A percentile compares a stretch with the other conserved stretches of the same genome.
phyloP scores from a whole-genome alignment of 2,797 vertebrate species.

The Lates japonicus region DNA sequence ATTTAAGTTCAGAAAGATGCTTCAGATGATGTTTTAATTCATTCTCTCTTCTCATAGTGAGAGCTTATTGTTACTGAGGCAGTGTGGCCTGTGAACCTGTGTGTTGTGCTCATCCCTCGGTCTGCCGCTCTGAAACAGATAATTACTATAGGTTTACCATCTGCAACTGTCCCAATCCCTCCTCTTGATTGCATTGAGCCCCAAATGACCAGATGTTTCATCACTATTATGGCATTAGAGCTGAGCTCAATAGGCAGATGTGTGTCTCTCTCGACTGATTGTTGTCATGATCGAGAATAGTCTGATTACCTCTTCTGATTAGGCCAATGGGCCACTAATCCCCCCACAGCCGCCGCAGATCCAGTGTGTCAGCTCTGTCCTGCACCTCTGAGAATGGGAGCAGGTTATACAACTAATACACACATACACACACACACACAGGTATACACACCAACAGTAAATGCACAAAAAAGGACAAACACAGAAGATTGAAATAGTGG shows the following conservation, averaged over 20 bases:
- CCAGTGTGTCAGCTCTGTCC: slow-evolving; percentile 48
- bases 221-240: slow-evolving; percentile 88
- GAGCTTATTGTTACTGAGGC: slow-evolving; percentile 34
- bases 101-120: slow-evolving; percentile 37
- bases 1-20: not conserved
- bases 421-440: not conserved
- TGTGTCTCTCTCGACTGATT: slow-evolving; percentile 81
- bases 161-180: slow-evolving; percentile 82
- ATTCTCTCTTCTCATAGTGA: slow-evolving; percentile 7
- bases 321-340: slow-evolving; percentile 81
- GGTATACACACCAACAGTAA: not conserved
- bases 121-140: slow-evolving; percentile 58
- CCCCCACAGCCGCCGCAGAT: slow-evolving; percentile 57
- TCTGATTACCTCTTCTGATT: slow-evolving; percentile 84
- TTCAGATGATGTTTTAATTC: not conserved
- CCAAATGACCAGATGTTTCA: slow-evolving; percentile 88
- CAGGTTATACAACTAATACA: slow-evolving; percentile 54
- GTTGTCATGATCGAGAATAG: slow-evolving; percentile 82
- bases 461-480: slow-evolving; percentile 6
- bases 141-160: slow-evolving; percentile 81
- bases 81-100: slow-evolving; percentile 43
- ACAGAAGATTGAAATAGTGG: not conserved
- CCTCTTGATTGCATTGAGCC: slow-evolving; percentile 83
- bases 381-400: slow-evolving; percentile 52
- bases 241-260: slow-evolving; percentile 88